Evolutionary conservation across 1,140 invertebrate genomes (phyloP), one percentile per base, ranked within the genome.

Genomic region (Physella acuta): DNA sequence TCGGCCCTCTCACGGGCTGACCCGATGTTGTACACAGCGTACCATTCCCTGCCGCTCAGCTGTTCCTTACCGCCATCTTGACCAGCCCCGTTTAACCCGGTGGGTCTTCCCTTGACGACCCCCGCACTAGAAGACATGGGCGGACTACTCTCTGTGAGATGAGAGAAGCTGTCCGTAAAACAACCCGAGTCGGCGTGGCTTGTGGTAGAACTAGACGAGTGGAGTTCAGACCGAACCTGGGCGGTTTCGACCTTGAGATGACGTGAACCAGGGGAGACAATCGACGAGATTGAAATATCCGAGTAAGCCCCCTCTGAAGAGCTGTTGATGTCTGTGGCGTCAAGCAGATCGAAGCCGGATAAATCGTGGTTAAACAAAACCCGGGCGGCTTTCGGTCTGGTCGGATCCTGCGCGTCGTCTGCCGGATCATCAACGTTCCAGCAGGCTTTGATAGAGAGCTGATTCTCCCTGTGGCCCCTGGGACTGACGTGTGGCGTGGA

Each of bases 401-500:
- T 49, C 20, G 36, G 14, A 24, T 16, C 49, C 26, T 3, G 20
- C 28, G 1, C 55, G 2, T 59, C 55, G n/a, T 16, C 39, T 3
- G 8, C 14, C 3, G 34, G 24, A n/a, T 34, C 53, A 37, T 68
- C 66, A 16, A 26, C 66, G 33, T 44, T 49, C 66, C 66, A 68
- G 26, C 34, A 31, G 55, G 36, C 55, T n/a, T 14, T 44, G 8
- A 55, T 30, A 28, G n/a, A 49, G 5, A 68, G 30, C 28, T 33
- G 59, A 17, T 17, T 11, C 3, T 59, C 55, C 1, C 30, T 37
- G 0, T 24, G 1, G 14, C 66, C 56, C 30, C 66, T 26, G 2
- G 66, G 66, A 31, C 66, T 68, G 14, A 59, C 66, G 39, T 68
- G 56, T 1, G 66, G 66, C 30, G 66, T 68, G 1, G 66, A 68